These are phyloP conservation scores for Baronia brevicornis DNA, from an alignment of 2,888 invertebrate genomes.

Conservation along the genomic window DNA sequence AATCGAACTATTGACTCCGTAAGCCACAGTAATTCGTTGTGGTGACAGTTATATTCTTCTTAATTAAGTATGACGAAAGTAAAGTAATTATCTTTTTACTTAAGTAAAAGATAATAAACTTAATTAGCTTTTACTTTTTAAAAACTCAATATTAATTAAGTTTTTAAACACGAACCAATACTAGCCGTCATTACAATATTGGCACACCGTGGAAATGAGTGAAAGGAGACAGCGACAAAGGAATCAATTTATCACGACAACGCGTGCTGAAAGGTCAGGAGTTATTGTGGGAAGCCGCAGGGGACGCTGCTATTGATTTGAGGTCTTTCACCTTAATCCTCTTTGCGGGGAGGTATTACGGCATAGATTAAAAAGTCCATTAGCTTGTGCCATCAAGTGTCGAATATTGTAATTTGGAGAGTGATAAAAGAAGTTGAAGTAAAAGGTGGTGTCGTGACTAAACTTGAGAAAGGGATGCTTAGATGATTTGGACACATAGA, in stretches of 20 bases:
- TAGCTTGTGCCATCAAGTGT: not conserved
- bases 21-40: too few relatives aligned
- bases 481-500: too few relatives aligned
- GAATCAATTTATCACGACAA: conserved; percentile 48
- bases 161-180: conserved; percentile 4
- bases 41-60: too few relatives aligned
- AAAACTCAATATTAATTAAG: too few relatives aligned
- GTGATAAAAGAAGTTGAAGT: not conserved
- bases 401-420: conserved; percentile 1
- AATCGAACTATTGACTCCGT: too few relatives aligned
- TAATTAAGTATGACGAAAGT: too few relatives aligned
- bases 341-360: conserved; percentile 9
- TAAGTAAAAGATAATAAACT: too few relatives aligned
- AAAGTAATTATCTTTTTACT: too few relatives aligned
- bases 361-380: conserved; percentile 9
- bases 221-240: conserved; percentile 28
- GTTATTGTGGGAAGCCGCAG: conserved; percentile 15
- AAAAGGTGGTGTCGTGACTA: too few relatives aligned
- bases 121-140: too few relatives aligned
- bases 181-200: not conserved
- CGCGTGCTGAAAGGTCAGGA: conserved; percentile 36
- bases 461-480: too few relatives aligned
- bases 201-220: conserved; percentile 10
- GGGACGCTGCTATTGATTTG: conserved; percentile 21
- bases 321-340: conserved; percentile 17